Conservation (phyloP, 2,888 invertebrate species). For the Opisthograptis luteolata region DNA sequence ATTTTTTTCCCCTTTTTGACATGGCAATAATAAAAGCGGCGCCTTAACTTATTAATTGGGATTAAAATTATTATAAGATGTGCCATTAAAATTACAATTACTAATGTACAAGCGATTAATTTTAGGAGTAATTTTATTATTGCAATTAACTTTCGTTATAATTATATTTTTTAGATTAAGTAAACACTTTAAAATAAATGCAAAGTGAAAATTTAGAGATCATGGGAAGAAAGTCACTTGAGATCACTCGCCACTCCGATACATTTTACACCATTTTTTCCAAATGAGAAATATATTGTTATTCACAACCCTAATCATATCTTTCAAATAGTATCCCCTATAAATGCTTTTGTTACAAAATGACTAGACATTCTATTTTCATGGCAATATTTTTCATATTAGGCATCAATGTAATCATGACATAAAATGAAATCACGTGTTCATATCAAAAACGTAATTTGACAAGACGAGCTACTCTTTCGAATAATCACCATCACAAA, state of each 20-base stretch:
- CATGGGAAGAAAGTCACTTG: constrained; percentile 68
- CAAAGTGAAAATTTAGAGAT: constrained; percentile 75
- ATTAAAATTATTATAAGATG: constrained; percentile 66
- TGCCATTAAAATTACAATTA: constrained; percentile 64
- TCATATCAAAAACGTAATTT: neutral
- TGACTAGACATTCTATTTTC: constrained; percentile 72
- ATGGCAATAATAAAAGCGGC: constrained; percentile 65
- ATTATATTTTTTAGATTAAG: constrained; percentile 45
- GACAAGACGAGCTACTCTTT: too few relatives aligned
- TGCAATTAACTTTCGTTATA: constrained; percentile 57
- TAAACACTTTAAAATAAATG: constrained; percentile 70
- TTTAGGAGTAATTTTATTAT: constrained; percentile 61
- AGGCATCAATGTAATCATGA: constrained; percentile 23
- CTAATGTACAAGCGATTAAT: constrained; percentile 69
- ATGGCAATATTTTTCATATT: constrained; percentile 62
- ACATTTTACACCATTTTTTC: constrained; percentile 55
- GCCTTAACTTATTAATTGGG: constrained; percentile 66
- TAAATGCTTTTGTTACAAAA: constrained; percentile 71
- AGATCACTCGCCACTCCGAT: constrained; percentile 72
- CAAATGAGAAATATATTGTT: constrained; percentile 71
- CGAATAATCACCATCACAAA: too few relatives aligned
- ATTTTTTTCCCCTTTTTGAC: constrained; percentile 53
- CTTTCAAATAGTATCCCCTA: constrained; percentile 56
- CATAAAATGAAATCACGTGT: neutral
- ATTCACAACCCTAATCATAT: constrained; percentile 81